Percentiles rank a stretch among this genome's conserved stretches.
Evolutionary conservation across 2,888 invertebrate genomes (phyloP).

Genomic region (Cantharis rufa): DNA sequence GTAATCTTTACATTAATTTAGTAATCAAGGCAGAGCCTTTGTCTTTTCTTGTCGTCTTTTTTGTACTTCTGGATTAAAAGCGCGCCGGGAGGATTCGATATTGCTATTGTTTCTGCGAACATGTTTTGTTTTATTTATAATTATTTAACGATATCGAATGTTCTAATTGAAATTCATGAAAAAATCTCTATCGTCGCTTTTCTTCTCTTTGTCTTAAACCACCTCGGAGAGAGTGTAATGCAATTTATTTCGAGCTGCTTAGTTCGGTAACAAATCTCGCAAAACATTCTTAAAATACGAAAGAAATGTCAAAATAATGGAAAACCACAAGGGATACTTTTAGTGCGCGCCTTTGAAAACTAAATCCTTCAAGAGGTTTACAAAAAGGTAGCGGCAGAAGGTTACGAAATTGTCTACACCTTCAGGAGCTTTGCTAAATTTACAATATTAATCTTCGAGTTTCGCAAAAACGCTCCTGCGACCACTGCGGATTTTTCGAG

Average conservation of each 20-base stretch:
- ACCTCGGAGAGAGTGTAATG: neutral
- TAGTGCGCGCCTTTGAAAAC: neutral
- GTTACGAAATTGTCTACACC: neutral
- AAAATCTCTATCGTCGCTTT: neutral
- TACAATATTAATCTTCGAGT: neutral
- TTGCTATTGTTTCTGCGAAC: constrained; percentile 15
- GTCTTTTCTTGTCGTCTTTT: constrained; percentile 10
- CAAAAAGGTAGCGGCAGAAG: neutral
- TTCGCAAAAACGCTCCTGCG: neutral
- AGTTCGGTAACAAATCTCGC: constrained; percentile 18
- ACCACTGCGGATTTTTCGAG: neutral
- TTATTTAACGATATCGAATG: constrained; percentile 3
- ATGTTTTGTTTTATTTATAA: neutral
- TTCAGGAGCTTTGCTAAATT: neutral
- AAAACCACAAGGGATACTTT: constrained; percentile 14
- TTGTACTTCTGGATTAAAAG: constrained; percentile 16
- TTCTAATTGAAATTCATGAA: constrained; percentile 15
- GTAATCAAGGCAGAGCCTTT: constrained; percentile 9
- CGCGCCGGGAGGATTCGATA: neutral
- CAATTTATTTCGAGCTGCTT: constrained; percentile 20
- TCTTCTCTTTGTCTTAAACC: neutral
- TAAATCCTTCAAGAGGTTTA: neutral
- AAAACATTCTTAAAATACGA: constrained; percentile 20
- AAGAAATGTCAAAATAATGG: constrained; percentile 26
- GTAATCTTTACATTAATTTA: constrained; percentile 28